Evolutionary conservation across 2,888 invertebrate species (phyloP).

Genomic region (Drosophila prolongata): DNA sequence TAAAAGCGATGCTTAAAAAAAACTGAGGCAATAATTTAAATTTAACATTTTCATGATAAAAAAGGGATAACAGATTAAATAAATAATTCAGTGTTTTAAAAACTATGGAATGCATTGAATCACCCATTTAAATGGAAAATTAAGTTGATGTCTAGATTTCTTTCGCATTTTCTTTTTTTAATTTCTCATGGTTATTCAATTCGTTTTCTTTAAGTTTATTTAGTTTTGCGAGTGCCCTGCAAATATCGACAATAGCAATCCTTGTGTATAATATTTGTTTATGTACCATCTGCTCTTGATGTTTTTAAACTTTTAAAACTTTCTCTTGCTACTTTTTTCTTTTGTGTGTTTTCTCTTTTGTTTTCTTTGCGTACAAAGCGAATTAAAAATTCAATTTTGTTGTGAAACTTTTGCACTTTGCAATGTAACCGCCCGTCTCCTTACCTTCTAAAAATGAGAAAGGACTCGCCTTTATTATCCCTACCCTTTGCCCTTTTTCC

Average conservation of each 20-base stretch:
- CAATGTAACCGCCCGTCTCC: conserved; percentile 9
- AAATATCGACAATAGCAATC: neutral
- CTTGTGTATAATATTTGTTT: neutral
- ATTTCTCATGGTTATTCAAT: neutral
- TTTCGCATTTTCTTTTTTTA: neutral
- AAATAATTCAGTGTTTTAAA: too few species aligned
- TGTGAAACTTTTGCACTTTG: conserved; percentile 62
- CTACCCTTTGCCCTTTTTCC: neutral
- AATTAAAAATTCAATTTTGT: conserved; percentile 69
- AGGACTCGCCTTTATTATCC: conserved; percentile 2
- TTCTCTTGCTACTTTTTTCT: conserved; percentile 1
- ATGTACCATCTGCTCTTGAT: conserved; percentile 4
- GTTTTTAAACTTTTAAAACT: conserved; percentile 2
- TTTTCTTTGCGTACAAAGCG: conserved; percentile 44
- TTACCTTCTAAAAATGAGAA: neutral
- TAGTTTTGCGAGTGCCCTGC: neutral
- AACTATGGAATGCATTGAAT: too few species aligned
- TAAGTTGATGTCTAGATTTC: neutral
- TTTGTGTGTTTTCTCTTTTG: conserved; percentile 7
- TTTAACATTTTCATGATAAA: too few species aligned
- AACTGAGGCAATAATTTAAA: too few species aligned
- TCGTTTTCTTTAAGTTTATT: neutral
- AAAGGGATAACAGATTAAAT: too few species aligned
- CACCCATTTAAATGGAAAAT: too few species aligned
- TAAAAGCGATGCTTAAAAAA: too few species aligned